These are phyloP conservation scores for Tricholaema leucomelas DNA, from an alignment of 2,113 vertebrate species.

Conservation along the genomic window DNA sequence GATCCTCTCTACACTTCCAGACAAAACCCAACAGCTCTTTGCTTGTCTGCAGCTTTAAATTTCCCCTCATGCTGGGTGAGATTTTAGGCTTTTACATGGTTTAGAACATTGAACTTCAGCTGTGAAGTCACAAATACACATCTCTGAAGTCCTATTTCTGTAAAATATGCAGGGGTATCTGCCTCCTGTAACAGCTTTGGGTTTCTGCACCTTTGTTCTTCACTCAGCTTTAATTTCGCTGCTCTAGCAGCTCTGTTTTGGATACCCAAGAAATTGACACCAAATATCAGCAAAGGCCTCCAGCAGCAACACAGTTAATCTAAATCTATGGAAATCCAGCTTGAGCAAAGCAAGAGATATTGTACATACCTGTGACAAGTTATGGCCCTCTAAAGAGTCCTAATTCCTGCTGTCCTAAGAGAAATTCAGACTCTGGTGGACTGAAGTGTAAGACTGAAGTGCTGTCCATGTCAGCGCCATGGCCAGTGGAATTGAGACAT, in stretches of 20 bases:
- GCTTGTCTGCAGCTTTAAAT: neutral
- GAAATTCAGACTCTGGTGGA: neutral
- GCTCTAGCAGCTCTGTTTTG: neutral
- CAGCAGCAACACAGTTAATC: neutral
- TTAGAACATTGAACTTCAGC: neutral
- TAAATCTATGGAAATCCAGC: neutral
- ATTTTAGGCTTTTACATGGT: neutral
- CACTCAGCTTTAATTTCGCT: neutral
- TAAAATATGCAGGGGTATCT: neutral
- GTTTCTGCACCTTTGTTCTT: neutral
- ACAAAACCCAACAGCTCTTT: neutral
- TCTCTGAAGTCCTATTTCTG: neutral
- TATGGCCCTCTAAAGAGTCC: neutral
- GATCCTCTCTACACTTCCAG: neutral
- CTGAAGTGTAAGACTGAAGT: neutral
- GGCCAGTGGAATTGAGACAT: no score
- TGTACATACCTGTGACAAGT: neutral
- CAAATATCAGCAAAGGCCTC: neutral
- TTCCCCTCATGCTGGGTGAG: neutral
- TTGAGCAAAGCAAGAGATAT: neutral
- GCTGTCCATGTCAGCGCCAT: neutral
- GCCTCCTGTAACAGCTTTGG: neutral
- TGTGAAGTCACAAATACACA: neutral
- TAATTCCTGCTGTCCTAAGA: neutral
- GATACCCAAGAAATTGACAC: neutral